A percentile compares a stretch with the other conserved stretches of the same genome.
These are phyloP conservation scores for Liodrosophila aerea DNA, from an alignment of 2,888 invertebrate genomes.

Conservation along the genomic window DNA sequence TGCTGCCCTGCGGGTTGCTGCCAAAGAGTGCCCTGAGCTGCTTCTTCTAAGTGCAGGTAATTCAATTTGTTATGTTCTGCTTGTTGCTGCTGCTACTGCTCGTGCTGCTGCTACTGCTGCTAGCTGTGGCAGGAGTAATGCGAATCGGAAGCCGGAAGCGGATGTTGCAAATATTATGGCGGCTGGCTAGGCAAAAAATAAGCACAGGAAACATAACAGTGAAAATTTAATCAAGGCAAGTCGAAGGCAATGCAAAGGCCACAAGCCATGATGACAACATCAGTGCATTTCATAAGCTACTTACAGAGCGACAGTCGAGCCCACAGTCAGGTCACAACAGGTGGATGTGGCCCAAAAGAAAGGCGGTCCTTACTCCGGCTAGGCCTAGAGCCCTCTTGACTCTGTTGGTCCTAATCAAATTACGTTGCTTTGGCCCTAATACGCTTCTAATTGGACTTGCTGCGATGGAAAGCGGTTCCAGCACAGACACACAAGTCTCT, in stretches of 20 bases:
- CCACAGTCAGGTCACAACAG: conserved; percentile 40
- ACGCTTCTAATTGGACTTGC: conserved; percentile 71
- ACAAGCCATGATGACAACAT: conserved; percentile 32
- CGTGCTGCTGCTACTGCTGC: conserved; percentile 3
- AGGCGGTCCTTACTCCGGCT: conserved; percentile 3
- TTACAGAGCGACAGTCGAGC: conserved; percentile 42
- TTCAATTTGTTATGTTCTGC: conserved; percentile 39
- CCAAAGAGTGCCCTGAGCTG: conserved; percentile 19
- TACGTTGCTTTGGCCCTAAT: conserved; percentile 60
- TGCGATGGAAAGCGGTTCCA: conserved; percentile 38
- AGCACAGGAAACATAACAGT: conserved; percentile 68
- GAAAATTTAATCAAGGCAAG: conserved; percentile 77
- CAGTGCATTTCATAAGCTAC: conserved; percentile 71
- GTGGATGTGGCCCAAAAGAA: conserved; percentile 19
- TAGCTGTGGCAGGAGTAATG: conserved; percentile 49
- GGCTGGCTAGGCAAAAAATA: conserved; percentile 53
- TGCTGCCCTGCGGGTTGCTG: conserved; percentile 12
- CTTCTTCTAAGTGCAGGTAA: conserved; percentile 65
- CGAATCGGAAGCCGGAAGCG: conserved; percentile 71
- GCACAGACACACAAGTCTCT: conserved; percentile 14
- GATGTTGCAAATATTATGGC: conserved; percentile 72
- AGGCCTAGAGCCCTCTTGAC: conserved; percentile 7
- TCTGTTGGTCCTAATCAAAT: conserved; percentile 55
- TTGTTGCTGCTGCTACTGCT: conserved; percentile 8
- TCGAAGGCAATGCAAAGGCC: conserved; percentile 44